Evolutionary conservation across 1,140 invertebrate species (phyloP), one percentile per base, ranked within the genome.

Genomic region (Stenopsyche tienmushanensis): DNA sequence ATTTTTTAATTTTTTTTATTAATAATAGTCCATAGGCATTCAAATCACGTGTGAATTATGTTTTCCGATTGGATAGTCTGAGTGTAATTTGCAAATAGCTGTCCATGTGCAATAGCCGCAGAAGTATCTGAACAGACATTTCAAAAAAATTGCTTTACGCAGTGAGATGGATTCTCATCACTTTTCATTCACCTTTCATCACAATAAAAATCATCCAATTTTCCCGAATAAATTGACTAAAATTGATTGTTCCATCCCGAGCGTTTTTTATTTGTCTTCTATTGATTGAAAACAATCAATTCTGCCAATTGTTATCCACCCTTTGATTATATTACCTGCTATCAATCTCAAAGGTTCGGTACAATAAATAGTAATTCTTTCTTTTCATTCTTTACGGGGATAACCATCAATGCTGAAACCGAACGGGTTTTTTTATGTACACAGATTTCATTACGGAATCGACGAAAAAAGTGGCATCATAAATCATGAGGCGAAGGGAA

Each of bases 251-350:
- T 53, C n/a, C 50, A 29, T 24, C 23, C 20, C 21, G 8, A 18
- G 50, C 23, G 23, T 23, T 23, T 25, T 47, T 60, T 60, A 60
- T 60, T 41, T 54, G 52, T 54, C 57, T 60, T 60, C 20, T 45
- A 60, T 60, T 60, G 57, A 60, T 60, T 60, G 57, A 44, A 60
- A 60, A 60, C 57, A 34, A 60, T 60, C 57, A 60, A 60, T 60
- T 60, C 23, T 18, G 42, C 41, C 57, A 34, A 60, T 60, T 60
- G 57, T 60, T 60, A 60, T 60, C 41, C 24, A 15, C 44, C 25
- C 29, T 24, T 55, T 23, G 57, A 60, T 60, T 60, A 60, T 25
- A 60, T 60, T 25, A 34, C 57, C 23, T 18, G 57, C 44, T 26
- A 60, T 60, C 41, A 60, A 60, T 54, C 52, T 34, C 29, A 34